Evolutionary conservation across 2,113 vertebrate genomes (phyloP).

Genomic region (Brachyhypopomus gauderio): DNA sequence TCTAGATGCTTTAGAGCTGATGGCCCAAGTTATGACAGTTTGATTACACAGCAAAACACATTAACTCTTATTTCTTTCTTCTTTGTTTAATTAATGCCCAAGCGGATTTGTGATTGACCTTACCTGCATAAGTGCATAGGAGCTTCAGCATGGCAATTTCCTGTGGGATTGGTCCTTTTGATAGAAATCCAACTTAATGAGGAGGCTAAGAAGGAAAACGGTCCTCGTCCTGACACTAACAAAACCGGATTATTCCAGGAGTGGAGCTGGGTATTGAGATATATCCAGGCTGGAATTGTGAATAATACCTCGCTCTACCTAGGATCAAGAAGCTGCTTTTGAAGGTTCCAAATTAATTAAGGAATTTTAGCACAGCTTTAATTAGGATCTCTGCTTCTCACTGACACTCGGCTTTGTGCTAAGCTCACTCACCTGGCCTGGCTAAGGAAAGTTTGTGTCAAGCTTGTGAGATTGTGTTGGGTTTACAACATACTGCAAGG

Average conservation of each 20-base stretch:
- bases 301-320: slow-evolving; percentile 67
- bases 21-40: not conserved
- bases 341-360: slow-evolving; percentile 72
- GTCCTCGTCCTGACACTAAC: slow-evolving; percentile 58
- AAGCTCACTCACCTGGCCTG: slow-evolving; percentile 54
- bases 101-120: slow-evolving; percentile 67
- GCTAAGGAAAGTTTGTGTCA: slow-evolving; percentile 26
- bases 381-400: slow-evolving; percentile 58
- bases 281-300: slow-evolving; percentile 59
- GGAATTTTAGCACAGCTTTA: slow-evolving; percentile 63
- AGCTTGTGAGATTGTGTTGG: not conserved
- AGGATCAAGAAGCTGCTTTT: slow-evolving; percentile 69
- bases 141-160: slow-evolving; percentile 51
- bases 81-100: slow-evolving; percentile 68
- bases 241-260: slow-evolving; percentile 65
- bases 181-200: slow-evolving; percentile 74
- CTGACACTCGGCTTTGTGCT: slow-evolving; percentile 57
- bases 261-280: slow-evolving; percentile 48
- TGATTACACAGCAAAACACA: slow-evolving; percentile 47
- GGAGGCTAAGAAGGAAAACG: slow-evolving; percentile 59
- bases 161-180: slow-evolving; percentile 68
- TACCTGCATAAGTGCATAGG: slow-evolving; percentile 63
- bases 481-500: slow-evolving; percentile 66
- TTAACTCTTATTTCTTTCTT: slow-evolving; percentile 63
- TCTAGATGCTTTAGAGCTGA: not conserved